Base-by-base conservation (phyloP, 53 echinoderm and acorn worm species). In the Echinometra lucunter region DNA sequence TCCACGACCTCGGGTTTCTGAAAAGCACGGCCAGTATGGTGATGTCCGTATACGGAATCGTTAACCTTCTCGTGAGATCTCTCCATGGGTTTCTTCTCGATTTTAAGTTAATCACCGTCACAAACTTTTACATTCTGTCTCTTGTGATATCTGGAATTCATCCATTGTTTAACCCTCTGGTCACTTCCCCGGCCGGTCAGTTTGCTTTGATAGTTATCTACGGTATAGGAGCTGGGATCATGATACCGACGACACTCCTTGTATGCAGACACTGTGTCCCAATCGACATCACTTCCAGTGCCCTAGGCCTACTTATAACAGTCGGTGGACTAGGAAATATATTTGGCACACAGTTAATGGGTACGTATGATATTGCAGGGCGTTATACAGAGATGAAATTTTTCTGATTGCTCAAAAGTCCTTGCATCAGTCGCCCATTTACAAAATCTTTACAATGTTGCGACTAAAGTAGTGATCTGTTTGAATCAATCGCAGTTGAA, bases 11-110 rank as follows among this genome's bases (percentile, higher is more conserved):
- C 34, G 94, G 91, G 1, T 42, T 94, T 12, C 40, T 92, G 9
- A 96, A 96, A 21, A 67, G 30, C 13, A 94, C 69, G 28, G 95
- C 97, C n/a, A 95, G 95, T 30, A 90, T 95, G 28, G 70, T 97
- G 10, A 85, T 97, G 57, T 96, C 95, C 2, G 69, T 92, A 2
- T 82, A 92, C 70, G 97, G 97, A 40, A 88, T 97, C 66, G 55
- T 88, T n/a, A 45, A 83, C 18, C 28, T 91, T 23, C 32, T 96
- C 11, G 95, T 88, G 37, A 88, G 97, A 19, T 90, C 82, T 2
- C 75, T 88, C 11, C 95, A 95, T 60, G 97, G 97, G 23, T 66
- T 96, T 15, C 67, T 96, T 19, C 60, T 96, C 9, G 94, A 96
- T 44, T 55, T 37, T 42, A 94, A 92, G 16, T 1, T 70, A 56